A percentile compares a stretch with the other conserved stretches of the same genome.
phyloP scores from a whole-genome alignment of 2,888 invertebrate genomes.

The Agrotis clavis region DNA sequence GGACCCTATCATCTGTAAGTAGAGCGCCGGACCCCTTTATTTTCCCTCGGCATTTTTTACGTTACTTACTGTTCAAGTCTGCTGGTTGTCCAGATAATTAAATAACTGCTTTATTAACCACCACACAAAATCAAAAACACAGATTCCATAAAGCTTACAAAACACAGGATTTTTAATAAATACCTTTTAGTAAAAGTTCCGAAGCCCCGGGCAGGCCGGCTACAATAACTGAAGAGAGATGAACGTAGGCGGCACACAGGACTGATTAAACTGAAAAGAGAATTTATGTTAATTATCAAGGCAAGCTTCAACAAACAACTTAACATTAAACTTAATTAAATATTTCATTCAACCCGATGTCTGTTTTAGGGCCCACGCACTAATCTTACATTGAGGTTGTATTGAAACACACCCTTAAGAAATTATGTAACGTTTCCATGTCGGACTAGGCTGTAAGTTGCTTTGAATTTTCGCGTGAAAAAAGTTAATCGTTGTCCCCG shows the following conservation, averaged over 20 bases:
- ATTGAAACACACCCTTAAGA: slow-evolving; percentile 16
- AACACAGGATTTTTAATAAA: slow-evolving; percentile 8
- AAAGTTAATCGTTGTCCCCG: background rate
- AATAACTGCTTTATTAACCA: background rate
- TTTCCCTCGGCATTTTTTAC: too few species aligned
- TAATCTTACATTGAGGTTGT: slow-evolving; percentile 10
- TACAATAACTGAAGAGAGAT: slow-evolving; percentile 30
- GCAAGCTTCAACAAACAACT: slow-evolving; percentile 15
- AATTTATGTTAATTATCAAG: slow-evolving; percentile 23
- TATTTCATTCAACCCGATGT: slow-evolving; percentile 17
- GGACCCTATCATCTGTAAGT: too few species aligned
- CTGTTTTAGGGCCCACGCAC: slow-evolving; percentile 38
- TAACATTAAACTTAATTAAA: slow-evolving; percentile 38
- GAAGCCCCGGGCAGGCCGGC: slow-evolving; percentile 4
- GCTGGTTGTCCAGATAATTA: background rate
- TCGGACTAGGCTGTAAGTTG: background rate
- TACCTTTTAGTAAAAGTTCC: background rate
- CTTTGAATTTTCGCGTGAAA: background rate
- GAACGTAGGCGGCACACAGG: slow-evolving; percentile 48
- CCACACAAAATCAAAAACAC: slow-evolving; percentile 12
- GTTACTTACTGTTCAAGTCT: background rate
- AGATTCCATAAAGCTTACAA: background rate
- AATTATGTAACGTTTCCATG: background rate
- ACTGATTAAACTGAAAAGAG: slow-evolving; percentile 10
- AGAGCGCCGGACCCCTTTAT: too few species aligned